Conservation (phyloP, 64 coral and sea anemone species). For the Platygyra sinensis region DNA sequence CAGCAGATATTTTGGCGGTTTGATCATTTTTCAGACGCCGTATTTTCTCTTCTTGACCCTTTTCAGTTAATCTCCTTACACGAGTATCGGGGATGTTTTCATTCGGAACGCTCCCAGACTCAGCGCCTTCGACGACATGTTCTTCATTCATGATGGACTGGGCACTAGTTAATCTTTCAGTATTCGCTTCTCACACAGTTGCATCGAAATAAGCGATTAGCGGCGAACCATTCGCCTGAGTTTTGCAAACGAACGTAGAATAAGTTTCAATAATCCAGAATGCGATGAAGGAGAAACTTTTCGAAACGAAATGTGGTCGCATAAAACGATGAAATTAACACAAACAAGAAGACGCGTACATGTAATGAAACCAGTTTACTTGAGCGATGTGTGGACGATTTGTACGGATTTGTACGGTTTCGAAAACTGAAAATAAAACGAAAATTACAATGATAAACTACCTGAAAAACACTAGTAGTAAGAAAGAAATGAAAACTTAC, state of each 20-base stretch:
- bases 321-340: background rate
- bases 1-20: background rate
- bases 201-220: no score
- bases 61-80: background rate
- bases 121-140: background rate
- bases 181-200: background rate
- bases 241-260: background rate
- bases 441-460: no score
- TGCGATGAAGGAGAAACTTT: background rate
- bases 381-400: no score
- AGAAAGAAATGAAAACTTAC: no score
- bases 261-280: background rate
- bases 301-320: background rate
- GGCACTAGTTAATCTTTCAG: background rate
- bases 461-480: no score
- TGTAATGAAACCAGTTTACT: no score
- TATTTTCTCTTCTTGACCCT: slow-evolving; percentile 10
- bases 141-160: slow-evolving; percentile 8
- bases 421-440: no score
- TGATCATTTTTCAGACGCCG: slow-evolving; percentile 12
- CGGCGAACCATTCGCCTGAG: background rate
- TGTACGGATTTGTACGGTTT: no score
- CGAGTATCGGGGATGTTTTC: background rate
- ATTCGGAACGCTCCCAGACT: background rate
- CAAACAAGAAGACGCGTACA: no score